Percentiles rank a stretch among this genome's conserved stretches.
Conservation (phyloP, 2,888 invertebrate genomes). For the Stratiomys singularior region DNA sequence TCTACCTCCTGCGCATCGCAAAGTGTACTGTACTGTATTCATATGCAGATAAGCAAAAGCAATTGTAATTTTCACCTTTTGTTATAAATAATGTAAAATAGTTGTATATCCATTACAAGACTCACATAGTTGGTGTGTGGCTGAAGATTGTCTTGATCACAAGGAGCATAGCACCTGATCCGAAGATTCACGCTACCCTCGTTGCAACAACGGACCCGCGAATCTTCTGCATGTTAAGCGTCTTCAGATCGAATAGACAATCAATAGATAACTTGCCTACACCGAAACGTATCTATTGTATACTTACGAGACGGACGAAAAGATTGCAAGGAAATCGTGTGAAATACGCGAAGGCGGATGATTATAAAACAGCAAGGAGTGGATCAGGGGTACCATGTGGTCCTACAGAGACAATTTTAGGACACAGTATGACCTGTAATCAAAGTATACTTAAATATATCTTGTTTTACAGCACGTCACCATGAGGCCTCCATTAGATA, state of each 20-base stretch:
- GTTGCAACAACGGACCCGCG: conserved; percentile 22
- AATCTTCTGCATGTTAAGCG: conserved; percentile 38
- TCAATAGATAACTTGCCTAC: conserved; percentile 37
- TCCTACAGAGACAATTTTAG: background rate
- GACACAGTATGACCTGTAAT: too few relatives aligned
- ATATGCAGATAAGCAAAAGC: conserved; percentile 42
- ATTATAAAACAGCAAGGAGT: conserved; percentile 41
- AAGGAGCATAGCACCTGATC: conserved; percentile 44
- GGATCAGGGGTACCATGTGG: background rate
- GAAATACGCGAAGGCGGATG: conserved; percentile 49
- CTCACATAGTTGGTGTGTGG: conserved; percentile 32
- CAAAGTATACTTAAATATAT: too few relatives aligned
- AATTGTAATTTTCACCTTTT: conserved; percentile 51
- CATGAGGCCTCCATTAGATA: too few relatives aligned
- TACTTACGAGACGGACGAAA: background rate
- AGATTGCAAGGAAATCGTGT: conserved; percentile 46
- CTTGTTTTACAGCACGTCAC: too few relatives aligned
- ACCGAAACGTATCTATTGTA: conserved; percentile 37
- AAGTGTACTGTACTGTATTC: conserved; percentile 29
- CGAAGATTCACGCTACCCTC: conserved; percentile 12
- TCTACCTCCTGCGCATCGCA: conserved; percentile 2
- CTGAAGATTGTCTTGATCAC: conserved; percentile 12
- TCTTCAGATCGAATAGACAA: conserved; percentile 46
- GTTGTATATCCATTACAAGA: conserved; percentile 36
- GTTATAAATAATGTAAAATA: conserved; percentile 51